Percentiles rank a stretch among this genome's conserved stretches.
These are phyloP conservation scores for Cygnus atratus DNA, from an alignment of 2,113 vertebrate species.

Conservation along the genomic window DNA sequence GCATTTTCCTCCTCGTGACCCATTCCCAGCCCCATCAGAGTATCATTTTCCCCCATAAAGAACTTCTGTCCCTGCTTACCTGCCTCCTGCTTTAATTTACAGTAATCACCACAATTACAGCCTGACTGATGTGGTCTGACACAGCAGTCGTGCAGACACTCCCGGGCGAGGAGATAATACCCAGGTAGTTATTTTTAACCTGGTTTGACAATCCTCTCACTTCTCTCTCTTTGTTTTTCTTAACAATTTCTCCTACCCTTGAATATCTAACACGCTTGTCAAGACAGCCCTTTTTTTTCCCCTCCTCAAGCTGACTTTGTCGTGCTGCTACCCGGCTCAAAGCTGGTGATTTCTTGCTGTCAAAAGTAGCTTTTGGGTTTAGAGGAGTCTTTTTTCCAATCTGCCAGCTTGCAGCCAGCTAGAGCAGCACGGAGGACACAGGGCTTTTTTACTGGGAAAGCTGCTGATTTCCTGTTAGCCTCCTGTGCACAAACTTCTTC, in stretches of 20 bases:
- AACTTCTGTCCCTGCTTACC: neutral
- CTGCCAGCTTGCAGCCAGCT: neutral
- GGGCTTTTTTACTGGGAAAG: constrained; percentile 41
- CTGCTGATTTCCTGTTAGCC: constrained; percentile 43
- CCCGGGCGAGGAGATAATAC: neutral
- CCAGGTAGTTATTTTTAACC: constrained; percentile 12
- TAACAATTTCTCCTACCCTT: neutral
- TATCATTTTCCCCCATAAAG: neutral
- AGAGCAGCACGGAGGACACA: constrained; percentile 47
- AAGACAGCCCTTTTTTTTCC: neutral
- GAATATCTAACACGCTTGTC: neutral
- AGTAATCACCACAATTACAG: neutral
- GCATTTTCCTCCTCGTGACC: neutral
- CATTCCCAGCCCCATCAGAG: neutral
- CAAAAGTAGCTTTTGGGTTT: constrained; percentile 26
- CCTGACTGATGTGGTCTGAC: neutral
- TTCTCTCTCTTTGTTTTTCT: neutral
- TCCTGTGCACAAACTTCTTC: constrained; percentile 22
- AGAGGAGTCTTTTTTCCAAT: neutral
- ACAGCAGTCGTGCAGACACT: neutral
- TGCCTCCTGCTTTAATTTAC: neutral
- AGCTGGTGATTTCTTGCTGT: constrained; percentile 29
- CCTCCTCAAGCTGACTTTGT: neutral
- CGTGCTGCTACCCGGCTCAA: neutral
- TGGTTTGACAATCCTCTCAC: neutral